Evolutionary conservation across 2,888 invertebrate species (phyloP).

Genomic region (Apeira syringaria): DNA sequence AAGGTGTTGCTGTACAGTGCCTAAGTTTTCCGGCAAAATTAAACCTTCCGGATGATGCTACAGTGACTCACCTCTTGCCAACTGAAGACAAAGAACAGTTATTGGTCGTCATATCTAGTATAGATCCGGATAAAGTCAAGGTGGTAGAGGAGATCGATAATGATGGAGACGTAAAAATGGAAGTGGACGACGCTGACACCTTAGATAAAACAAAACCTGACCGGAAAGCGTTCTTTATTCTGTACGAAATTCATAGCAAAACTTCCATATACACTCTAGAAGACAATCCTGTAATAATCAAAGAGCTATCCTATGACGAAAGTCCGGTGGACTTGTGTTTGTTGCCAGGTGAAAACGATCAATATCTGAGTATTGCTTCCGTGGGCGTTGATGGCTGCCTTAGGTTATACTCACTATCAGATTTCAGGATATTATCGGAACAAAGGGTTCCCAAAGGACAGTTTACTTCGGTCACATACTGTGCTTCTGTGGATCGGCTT

Average conservation of each 20-base stretch:
- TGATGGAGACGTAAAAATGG: constrained; percentile 73
- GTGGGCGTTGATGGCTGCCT: constrained; percentile 90
- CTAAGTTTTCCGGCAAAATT: constrained; percentile 78
- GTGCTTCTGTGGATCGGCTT: constrained; percentile 93
- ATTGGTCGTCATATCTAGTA: constrained; percentile 82
- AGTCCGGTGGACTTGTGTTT: constrained; percentile 88
- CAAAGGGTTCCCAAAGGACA: constrained; percentile 87
- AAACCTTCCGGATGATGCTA: constrained; percentile 73
- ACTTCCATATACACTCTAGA: constrained; percentile 68
- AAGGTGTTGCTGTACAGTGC: constrained; percentile 83
- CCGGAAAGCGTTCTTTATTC: constrained; percentile 62
- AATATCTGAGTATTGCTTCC: constrained; percentile 87
- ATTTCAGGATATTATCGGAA: constrained; percentile 87
- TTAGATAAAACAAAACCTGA: constrained; percentile 55
- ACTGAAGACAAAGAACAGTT: constrained; percentile 88
- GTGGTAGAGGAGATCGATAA: constrained; percentile 55
- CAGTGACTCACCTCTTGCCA: constrained; percentile 86
- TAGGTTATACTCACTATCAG: constrained; percentile 88
- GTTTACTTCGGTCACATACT: constrained; percentile 93
- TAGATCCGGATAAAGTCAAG: constrained; percentile 60
- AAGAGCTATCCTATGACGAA: constrained; percentile 85
- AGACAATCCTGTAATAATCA: constrained; percentile 84
- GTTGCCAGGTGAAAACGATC: constrained; percentile 82
- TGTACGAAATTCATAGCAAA: constrained; percentile 66
- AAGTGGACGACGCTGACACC: constrained; percentile 63